Evolutionary conservation across 64 coral and sea anemone genomes (phyloP).

Genomic region (Pachyseris speciosa): DNA sequence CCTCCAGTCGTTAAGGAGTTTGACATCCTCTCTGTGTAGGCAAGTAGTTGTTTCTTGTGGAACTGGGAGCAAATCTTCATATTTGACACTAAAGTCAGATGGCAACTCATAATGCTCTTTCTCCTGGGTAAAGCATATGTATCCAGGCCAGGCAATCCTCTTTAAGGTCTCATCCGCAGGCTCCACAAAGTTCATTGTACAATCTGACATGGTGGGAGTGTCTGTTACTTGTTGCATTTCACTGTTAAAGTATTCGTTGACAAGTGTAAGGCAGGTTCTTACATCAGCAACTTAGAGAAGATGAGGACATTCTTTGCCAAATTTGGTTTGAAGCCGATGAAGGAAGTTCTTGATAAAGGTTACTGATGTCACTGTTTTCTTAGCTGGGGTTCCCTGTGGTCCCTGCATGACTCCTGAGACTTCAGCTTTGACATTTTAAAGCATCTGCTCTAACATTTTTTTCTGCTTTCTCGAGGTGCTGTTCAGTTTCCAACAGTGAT

Average conservation of each 20-base stretch:
- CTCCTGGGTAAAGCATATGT: slow-evolving; percentile 47
- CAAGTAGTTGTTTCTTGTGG: slow-evolving; percentile 45
- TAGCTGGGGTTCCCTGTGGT: slow-evolving; percentile 63
- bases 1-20: slow-evolving; percentile 67
- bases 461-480: slow-evolving; percentile 62
- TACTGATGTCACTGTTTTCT: slow-evolving; percentile 45
- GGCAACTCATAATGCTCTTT: slow-evolving; percentile 58
- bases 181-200: slow-evolving; percentile 58
- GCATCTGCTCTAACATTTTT: slow-evolving; percentile 40
- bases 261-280: slow-evolving; percentile 56
- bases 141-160: slow-evolving; percentile 50
- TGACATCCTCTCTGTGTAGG: slow-evolving; percentile 42
- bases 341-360: slow-evolving; percentile 67
- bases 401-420: slow-evolving; percentile 69
- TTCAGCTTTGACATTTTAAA: slow-evolving; percentile 65
- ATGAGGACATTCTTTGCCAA: slow-evolving; percentile 69
- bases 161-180: slow-evolving; percentile 48
- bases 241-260: slow-evolving; percentile 59
- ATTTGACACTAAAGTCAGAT: slow-evolving; percentile 42
- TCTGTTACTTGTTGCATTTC: slow-evolving; percentile 60
- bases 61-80: slow-evolving; percentile 64
- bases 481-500: slow-evolving; percentile 51
- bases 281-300: slow-evolving; percentile 3
- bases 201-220: slow-evolving; percentile 64
- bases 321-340: slow-evolving; percentile 55